These are phyloP conservation scores for Patella pellucida DNA, from an alignment of 2,888 invertebrate species.

Conservation along the genomic window DNA sequence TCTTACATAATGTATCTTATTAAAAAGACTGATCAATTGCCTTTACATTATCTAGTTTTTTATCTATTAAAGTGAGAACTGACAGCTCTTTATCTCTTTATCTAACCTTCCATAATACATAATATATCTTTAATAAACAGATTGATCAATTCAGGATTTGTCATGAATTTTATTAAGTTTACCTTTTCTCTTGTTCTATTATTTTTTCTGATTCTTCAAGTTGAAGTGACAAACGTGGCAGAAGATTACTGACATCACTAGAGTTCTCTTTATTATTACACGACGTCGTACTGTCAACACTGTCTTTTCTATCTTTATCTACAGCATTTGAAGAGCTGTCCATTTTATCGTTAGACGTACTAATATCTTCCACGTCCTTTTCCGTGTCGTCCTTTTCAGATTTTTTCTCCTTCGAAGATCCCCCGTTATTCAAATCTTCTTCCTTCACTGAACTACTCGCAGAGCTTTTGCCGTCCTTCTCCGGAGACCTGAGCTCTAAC, in stretches of 20 bases:
- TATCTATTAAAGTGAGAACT: too few species aligned
- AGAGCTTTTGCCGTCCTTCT: constrained; percentile 17
- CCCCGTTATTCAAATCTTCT: constrained; percentile 28
- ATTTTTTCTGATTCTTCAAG: constrained; percentile 10
- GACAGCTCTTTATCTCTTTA: too few species aligned
- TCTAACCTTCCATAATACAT: too few species aligned
- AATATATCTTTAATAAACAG: too few species aligned
- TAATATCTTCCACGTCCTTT: neutral
- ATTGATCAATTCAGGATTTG: too few species aligned
- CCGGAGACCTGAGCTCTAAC: constrained; percentile 17
- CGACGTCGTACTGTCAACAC: neutral
- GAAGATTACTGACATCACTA: neutral
- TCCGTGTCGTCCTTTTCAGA: constrained; percentile 12
- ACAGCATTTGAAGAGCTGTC: neutral
- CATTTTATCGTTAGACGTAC: neutral
- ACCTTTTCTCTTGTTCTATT: constrained; percentile 8
- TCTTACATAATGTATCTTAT: too few species aligned
- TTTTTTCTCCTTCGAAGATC: constrained; percentile 22
- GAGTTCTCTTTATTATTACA: neutral
- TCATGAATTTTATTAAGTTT: neutral
- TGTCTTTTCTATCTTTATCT: neutral
- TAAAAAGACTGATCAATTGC: too few species aligned
- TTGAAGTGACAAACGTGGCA: neutral
- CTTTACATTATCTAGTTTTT: too few species aligned
- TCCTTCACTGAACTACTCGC: constrained; percentile 1